Evolutionary conservation across 2,888 invertebrate species (phyloP), one percentile per base, ranked within the genome.

Genomic region (Rhagium mordax): DNA sequence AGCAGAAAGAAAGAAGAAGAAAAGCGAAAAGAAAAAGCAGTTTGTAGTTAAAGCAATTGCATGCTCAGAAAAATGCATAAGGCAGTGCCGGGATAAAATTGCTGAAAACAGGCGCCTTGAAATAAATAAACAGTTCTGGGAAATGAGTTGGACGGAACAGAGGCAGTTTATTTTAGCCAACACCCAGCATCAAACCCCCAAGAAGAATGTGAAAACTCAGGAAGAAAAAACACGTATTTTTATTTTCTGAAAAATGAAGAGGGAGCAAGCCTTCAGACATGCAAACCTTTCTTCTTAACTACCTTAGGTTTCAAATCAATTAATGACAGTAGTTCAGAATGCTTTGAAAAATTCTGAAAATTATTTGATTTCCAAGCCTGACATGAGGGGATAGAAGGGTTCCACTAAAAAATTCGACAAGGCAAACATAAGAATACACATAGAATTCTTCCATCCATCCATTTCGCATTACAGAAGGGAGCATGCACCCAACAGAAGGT

Each of bases 401-500:
- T 13, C 8, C n/a, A 1, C n/a, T 4, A 61, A 65, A 48, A 65
- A 47, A 24, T 21, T 57, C 13, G 66, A 65, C 24, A 16, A 3
- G n/a, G n/a, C 29, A 2, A 18, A 4, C 3, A 65, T 65, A 47
- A 7, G 13, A 21, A 7, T 5, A 13, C 60, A 64, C 21, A 24
- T 47, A 24, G 4, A 68, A 41, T 47, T 24, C 13, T 64, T 64
- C 18, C 15, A 67, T 27, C 47, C 67, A 3, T n/a, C 27, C 18
- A 47, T 55, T 21, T 47, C 66, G n/a, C 61, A 61, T 41, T 61
- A 61, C 13, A 4, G 61, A 5, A 21, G 61, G 13, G 65, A 65
- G 16, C 65, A 65, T 65, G 65, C 65, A n/a, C 65, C 65, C 3
- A 47, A 47, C 8, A 29, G 13, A 15, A 65, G 29, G 16, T 65